These are phyloP conservation scores for Manis pentadactyla DNA, from an alignment of 2,797 vertebrate genomes.

Conservation along the genomic window DNA sequence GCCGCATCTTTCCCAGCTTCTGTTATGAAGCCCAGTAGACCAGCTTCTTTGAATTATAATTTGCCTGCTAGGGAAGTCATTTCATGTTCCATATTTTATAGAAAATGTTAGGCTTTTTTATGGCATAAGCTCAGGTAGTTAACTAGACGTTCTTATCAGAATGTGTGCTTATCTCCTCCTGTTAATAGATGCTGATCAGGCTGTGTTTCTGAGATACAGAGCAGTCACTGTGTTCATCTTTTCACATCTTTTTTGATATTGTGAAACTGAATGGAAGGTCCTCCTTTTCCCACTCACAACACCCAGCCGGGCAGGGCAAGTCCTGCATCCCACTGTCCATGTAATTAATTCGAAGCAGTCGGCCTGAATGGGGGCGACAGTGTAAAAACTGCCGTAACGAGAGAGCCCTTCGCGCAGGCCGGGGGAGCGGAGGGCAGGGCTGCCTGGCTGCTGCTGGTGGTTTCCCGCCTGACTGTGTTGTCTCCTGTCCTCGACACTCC, in stretches of 20 bases:
- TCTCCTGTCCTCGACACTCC: not conserved
- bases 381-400: no score
- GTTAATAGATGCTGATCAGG: not conserved
- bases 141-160: no score
- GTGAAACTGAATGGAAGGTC: not conserved
- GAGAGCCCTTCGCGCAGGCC: rapidly evolving
- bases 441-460: not conserved
- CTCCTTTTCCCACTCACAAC: rapidly evolving
- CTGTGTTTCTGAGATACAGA: not conserved
- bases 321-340: rapidly evolving
- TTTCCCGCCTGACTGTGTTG: not conserved
- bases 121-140: not conserved
- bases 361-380: rapidly evolving
- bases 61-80: not conserved
- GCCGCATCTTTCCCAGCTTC: not conserved
- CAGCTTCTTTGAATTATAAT: not conserved
- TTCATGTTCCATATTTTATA: not conserved
- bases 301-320: no score
- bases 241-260: no score
- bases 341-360: not conserved
- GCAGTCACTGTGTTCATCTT: not conserved
- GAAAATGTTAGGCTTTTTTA: not conserved
- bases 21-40: not conserved
- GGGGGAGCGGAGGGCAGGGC: not conserved
- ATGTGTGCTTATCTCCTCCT: rapidly evolving